phyloP scores from a whole-genome alignment of 2,113 vertebrate genomes.

The Neomonachus schauinslandi region DNA sequence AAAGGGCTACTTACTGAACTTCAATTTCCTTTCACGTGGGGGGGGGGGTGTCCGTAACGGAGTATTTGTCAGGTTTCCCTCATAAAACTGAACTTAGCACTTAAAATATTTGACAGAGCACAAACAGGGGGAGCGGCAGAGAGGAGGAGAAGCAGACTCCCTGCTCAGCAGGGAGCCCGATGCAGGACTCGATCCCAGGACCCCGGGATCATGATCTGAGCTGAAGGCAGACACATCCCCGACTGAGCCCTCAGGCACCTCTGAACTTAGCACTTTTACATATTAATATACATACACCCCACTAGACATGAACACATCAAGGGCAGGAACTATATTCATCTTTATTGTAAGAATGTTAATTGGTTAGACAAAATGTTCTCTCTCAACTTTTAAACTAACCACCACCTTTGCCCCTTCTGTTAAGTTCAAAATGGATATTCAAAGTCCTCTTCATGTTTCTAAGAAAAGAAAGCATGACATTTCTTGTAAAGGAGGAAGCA shows the following conservation, averaged over 20 bases:
- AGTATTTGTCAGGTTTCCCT: neutral
- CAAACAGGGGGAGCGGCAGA: no score
- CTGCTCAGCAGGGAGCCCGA: neutral
- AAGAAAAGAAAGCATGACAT: neutral
- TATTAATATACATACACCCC: neutral
- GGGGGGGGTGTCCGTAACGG: neutral
- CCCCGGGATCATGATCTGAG: neutral
- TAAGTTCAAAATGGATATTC: neutral
- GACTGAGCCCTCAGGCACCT: neutral
- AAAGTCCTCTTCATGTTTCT: neutral
- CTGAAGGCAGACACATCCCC: neutral
- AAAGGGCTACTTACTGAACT: neutral
- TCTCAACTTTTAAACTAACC: neutral
- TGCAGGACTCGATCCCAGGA: fast-evolving
- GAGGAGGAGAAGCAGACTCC: no score
- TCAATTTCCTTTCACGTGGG: neutral
- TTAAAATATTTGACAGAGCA: neutral
- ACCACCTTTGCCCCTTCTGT: neutral
- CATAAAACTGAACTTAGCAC: neutral
- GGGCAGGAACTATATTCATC: neutral
- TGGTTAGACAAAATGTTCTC: neutral
- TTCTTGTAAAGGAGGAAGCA: neutral
- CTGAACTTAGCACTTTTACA: neutral
- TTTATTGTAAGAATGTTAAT: neutral
- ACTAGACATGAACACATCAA: neutral